These are phyloP conservation scores for Pandemis heparana DNA, from an alignment of 2,888 invertebrate species.

Conservation along the genomic window DNA sequence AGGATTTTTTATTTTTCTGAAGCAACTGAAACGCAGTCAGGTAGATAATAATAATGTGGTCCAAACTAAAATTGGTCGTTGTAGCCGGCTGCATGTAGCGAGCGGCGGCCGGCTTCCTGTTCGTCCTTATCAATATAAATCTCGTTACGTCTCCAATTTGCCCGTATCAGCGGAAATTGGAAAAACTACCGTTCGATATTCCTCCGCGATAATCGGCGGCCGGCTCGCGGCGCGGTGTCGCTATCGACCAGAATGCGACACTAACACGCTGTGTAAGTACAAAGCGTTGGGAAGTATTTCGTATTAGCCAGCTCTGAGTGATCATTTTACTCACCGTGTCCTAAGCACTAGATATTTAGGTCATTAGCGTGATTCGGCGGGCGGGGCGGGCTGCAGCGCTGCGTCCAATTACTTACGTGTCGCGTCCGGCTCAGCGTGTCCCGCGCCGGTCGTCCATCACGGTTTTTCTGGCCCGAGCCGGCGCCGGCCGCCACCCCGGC, in stretches of 20 bases:
- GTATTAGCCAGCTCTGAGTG: not conserved
- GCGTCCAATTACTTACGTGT: constrained; percentile 14
- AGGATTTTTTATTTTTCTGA: too few species aligned
- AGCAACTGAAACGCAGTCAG: too few species aligned
- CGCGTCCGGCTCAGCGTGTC: constrained; percentile 1
- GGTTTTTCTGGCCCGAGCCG: not conserved
- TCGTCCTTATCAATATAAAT: constrained; percentile 53
- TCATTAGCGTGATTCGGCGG: not conserved
- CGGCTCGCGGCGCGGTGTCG: not conserved
- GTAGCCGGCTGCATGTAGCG: not conserved
- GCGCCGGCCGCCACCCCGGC: not conserved
- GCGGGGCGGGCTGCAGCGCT: not conserved
- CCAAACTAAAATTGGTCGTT: not conserved
- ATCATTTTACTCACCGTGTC: not conserved
- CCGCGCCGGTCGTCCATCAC: constrained; percentile 1
- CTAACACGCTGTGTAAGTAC: not conserved
- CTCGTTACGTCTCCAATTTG: constrained; percentile 54
- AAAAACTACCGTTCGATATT: constrained; percentile 47
- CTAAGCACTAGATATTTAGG: not conserved
- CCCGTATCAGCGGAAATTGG: constrained; percentile 52
- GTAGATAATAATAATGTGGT: too few species aligned
- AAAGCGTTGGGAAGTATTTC: not conserved
- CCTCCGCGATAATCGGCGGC: constrained; percentile 40
- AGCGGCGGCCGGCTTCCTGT: constrained; percentile 44
- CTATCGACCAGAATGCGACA: too few species aligned